Evolutionary conservation across 2,113 vertebrate species (phyloP).

Genomic region (Platycercus adscitus): DNA sequence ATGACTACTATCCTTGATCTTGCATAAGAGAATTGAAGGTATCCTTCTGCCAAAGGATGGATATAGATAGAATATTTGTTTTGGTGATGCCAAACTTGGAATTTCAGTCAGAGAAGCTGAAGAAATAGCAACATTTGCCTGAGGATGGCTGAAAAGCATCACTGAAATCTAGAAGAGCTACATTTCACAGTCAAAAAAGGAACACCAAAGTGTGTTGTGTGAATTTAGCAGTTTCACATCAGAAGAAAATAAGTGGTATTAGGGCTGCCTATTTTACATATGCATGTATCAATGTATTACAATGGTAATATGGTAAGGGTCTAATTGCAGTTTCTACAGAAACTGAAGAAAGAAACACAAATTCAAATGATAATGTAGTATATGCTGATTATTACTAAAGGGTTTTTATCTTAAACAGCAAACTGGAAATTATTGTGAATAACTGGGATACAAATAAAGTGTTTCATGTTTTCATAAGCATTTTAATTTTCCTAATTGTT

Average conservation of each 20-base stretch:
- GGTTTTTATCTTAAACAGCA: background rate
- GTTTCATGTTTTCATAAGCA: conserved; percentile 40
- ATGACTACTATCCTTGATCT: background rate
- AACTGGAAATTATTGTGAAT: background rate
- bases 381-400: background rate
- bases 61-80: background rate
- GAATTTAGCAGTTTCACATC: background rate
- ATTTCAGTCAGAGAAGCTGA: background rate
- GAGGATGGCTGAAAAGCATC: background rate
- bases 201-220: background rate
- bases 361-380: background rate
- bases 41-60: background rate
- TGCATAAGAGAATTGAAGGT: background rate
- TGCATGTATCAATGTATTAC: background rate
- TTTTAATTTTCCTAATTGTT: background rate
- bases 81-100: background rate
- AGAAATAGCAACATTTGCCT: background rate
- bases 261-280: background rate
- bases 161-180: background rate
- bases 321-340: background rate
- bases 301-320: background rate
- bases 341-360: background rate
- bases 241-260: background rate
- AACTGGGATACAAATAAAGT: background rate
- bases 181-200: background rate